phyloP scores from a whole-genome alignment of 1,140 invertebrate genomes.

The Pentalonia nigronervosa region DNA sequence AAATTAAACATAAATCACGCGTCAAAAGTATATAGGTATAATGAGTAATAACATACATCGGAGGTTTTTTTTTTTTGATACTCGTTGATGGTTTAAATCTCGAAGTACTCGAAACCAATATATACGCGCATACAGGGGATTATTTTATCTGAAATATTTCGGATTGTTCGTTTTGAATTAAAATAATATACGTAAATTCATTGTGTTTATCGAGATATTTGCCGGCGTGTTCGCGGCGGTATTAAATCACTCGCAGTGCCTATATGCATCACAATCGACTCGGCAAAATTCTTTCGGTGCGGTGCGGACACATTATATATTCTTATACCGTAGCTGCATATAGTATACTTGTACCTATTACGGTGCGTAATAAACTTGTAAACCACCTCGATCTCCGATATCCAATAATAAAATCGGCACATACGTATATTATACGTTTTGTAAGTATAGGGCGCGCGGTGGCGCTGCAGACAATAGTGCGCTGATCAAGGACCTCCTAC shows the following conservation, averaged over 20 bases:
- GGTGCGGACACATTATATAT: not conserved
- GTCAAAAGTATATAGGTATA: not conserved
- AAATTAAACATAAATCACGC: not conserved
- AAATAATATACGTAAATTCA: not conserved
- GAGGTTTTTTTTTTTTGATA: too few relatives aligned
- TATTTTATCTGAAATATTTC: not conserved
- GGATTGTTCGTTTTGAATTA: not conserved
- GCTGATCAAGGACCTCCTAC: constrained; percentile 45
- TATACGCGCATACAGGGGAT: not conserved
- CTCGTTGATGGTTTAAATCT: not conserved
- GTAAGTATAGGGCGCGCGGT: not conserved
- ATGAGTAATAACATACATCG: not conserved
- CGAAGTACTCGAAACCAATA: not conserved
- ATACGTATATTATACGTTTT: not conserved
- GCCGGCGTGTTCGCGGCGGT: too few relatives aligned
- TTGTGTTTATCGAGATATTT: not conserved
- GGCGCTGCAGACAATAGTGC: constrained; percentile 19
- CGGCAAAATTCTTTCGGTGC: not conserved
- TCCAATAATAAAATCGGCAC: not conserved
- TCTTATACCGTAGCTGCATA: not conserved
- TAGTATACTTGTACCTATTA: not conserved
- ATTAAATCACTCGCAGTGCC: too few relatives aligned
- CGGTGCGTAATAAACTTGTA: constrained; percentile 6
- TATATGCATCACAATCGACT: not conserved
- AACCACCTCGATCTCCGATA: not conserved